These are phyloP conservation scores for Lepidocolaptes lacrymiger DNA, from an alignment of 2,797 vertebrate species.

Conservation along the genomic window DNA sequence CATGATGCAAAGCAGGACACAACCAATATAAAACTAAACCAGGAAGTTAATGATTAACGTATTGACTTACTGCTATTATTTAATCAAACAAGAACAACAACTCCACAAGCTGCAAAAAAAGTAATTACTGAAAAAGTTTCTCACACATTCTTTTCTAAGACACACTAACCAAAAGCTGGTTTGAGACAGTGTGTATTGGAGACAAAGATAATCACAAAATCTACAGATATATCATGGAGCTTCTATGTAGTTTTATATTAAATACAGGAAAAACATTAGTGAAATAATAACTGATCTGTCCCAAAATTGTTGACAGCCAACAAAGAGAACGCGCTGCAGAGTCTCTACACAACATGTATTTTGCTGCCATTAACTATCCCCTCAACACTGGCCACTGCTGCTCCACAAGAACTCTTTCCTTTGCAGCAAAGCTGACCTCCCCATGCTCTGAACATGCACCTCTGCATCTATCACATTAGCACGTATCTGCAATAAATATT, in stretches of 20 bases:
- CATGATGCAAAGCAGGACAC: background rate
- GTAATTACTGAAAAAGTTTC: background rate
- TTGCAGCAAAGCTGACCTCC: no score
- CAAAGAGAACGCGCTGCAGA: background rate
- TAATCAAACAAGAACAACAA: background rate
- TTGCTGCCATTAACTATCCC: background rate
- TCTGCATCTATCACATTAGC: no score
- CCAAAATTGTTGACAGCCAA: background rate
- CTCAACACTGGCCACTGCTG: background rate
- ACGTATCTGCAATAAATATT: background rate
- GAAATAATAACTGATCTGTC: background rate
- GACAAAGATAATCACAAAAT: background rate
- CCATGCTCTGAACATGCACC: background rate
- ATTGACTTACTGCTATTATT: background rate
- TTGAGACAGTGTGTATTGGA: background rate
- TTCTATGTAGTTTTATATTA: background rate
- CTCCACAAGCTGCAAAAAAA: background rate
- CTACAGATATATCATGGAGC: rapidly evolving
- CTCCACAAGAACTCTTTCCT: background rate
- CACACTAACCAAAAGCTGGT: background rate
- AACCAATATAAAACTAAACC: background rate
- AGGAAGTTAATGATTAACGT: background rate
- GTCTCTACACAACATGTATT: rapidly evolving
- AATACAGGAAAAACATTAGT: background rate
- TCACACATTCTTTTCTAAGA: background rate